Conservation (phyloP, 2,113 vertebrate genomes). For the Catharus minimus region DNA sequence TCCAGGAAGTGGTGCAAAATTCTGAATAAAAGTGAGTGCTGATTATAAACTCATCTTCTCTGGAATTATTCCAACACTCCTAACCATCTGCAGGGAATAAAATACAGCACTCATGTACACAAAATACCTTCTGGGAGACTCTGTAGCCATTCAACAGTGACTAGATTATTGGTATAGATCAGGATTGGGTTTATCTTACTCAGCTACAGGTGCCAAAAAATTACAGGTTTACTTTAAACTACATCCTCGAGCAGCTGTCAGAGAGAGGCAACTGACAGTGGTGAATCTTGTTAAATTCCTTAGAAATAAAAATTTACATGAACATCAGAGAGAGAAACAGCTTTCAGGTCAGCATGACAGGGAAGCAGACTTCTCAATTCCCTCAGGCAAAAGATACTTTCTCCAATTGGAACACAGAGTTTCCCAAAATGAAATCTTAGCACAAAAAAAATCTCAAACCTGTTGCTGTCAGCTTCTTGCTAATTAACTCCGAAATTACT, state of each 20-base stretch:
- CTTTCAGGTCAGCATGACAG: conserved; percentile 43
- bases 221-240: neutral
- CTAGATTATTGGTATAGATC: neutral
- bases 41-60: neutral
- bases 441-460: neutral
- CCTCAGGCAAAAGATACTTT: conserved; percentile 12
- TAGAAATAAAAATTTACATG: conserved; percentile 9
- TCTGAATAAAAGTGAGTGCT: neutral
- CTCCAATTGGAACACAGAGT: neutral
- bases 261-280: neutral
- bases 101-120: neutral
- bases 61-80: neutral
- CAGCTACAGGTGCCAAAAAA: conserved; percentile 32
- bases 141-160: neutral
- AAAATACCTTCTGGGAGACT: neutral
- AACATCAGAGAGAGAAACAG: conserved; percentile 31
- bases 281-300: neutral
- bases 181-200: neutral
- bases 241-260: conserved; percentile 23
- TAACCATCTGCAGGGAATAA: neutral
- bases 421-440: neutral
- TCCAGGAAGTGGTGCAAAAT: conserved; percentile 12
- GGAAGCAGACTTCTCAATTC: neutral
- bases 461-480: neutral
- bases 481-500: neutral